A percentile compares a stretch with the other conserved stretches of the same genome.
phyloP scores from a whole-genome alignment of 2,888 invertebrate species.

The Dendrolimus houi region DNA sequence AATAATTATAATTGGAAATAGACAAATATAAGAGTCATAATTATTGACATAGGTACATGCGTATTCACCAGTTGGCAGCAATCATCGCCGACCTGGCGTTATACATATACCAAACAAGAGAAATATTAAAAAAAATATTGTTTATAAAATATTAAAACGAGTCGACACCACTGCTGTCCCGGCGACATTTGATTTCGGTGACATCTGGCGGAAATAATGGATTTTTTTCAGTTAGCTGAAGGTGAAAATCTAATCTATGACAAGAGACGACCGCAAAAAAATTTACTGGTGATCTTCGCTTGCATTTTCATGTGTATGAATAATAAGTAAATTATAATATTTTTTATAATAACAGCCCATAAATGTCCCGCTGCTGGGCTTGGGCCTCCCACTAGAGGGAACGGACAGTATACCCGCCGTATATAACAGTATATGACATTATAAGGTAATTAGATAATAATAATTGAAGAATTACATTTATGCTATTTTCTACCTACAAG shows the following conservation, averaged over 20 bases:
- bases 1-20: too few species aligned
- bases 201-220: constrained; percentile 76
- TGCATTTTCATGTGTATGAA: not conserved
- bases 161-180: constrained; percentile 23
- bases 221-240: constrained; percentile 76
- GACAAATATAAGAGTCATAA: too few species aligned
- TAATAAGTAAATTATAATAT: not conserved
- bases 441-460: too few species aligned
- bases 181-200: constrained; percentile 70
- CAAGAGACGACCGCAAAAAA: constrained; percentile 55
- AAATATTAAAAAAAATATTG: constrained; percentile 7
- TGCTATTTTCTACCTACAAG: too few species aligned
- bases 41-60: too few species aligned
- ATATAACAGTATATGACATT: too few species aligned
- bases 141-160: not conserved
- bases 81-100: too few species aligned
- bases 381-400: too few species aligned
- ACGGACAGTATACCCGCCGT: too few species aligned
- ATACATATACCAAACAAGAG: constrained; percentile 1
- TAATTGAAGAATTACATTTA: too few species aligned
- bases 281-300: not conserved
- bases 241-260: constrained; percentile 75
- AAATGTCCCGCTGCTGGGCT: too few species aligned
- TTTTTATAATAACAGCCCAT: not conserved
- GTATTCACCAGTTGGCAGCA: too few species aligned